Percentiles rank a stretch among this genome's conserved stretches.
Conservation (phyloP, 2,797 vertebrate genomes). For the Polyboroides typus region DNA sequence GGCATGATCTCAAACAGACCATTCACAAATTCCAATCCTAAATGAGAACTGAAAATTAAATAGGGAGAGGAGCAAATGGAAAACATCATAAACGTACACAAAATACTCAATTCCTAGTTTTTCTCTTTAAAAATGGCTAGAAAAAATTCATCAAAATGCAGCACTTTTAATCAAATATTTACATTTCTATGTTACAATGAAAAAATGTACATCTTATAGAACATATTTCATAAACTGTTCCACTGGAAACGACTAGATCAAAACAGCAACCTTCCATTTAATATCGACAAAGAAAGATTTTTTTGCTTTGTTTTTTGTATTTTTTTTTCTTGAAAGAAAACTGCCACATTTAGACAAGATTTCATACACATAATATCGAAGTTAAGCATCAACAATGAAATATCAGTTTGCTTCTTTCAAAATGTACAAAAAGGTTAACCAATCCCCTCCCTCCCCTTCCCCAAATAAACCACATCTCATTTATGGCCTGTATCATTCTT, state of each 20-base stretch:
- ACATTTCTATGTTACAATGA: conserved; percentile 95
- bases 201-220: conserved; percentile 91
- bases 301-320: conserved; percentile 55
- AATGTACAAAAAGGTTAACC: conserved; percentile 74
- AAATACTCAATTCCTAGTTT: conserved; percentile 94
- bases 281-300: conserved; percentile 70
- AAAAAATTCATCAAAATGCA: conserved; percentile 95
- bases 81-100: conserved; percentile 89
- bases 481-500: conserved; percentile 78
- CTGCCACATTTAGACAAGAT: conserved; percentile 71
- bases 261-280: conserved; percentile 78
- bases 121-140: conserved; percentile 93
- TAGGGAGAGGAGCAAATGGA: conserved; percentile 77
- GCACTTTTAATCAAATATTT: conserved; percentile 90
- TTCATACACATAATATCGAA: conserved; percentile 74
- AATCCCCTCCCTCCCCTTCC: conserved; percentile 54
- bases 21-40: conserved; percentile 78
- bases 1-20: conserved; percentile 79
- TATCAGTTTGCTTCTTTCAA: conserved; percentile 63
- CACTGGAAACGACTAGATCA: conserved; percentile 81
- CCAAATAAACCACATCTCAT: conserved; percentile 73
- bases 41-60: conserved; percentile 84
- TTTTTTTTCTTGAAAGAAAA: conserved; percentile 72
- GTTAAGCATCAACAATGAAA: conserved; percentile 78
- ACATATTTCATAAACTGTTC: conserved; percentile 86